Conservation (phyloP, 2,113 vertebrate genomes). For the Thomomys bottae region DNA sequence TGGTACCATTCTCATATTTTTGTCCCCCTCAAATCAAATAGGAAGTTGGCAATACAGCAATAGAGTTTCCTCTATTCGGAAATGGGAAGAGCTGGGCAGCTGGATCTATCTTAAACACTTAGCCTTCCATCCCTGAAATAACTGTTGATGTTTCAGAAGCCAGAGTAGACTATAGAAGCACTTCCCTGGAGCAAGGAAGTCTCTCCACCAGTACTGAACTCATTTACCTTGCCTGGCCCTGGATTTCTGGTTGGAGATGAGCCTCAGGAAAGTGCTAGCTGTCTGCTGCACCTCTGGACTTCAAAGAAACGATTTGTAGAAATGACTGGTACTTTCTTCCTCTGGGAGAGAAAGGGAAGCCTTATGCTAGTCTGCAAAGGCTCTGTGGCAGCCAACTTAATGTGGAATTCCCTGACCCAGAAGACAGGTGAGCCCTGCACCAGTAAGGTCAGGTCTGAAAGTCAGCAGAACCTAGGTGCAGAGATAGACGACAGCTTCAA, state of each 20-base stretch:
- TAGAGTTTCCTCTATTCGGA: not conserved
- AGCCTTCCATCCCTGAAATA: not conserved
- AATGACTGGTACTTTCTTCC: slow-evolving; percentile 38
- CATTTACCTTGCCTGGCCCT: not conserved
- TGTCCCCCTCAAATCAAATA: not conserved
- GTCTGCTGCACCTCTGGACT: not conserved
- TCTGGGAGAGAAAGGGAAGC: not conserved
- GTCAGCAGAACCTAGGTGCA: slow-evolving; percentile 46
- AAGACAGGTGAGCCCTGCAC: slow-evolving; percentile 33
- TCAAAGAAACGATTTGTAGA: slow-evolving; percentile 27
- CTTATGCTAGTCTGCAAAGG: not conserved
- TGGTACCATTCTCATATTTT: too few relatives aligned
- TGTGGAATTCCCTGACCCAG: not conserved
- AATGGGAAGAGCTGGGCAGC: not conserved
- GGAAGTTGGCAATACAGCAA: not conserved
- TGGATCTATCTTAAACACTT: not conserved
- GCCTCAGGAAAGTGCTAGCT: not conserved
- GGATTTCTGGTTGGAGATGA: not conserved
- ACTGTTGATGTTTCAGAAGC: not conserved
- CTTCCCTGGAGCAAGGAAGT: not conserved
- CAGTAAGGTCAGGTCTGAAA: slow-evolving; percentile 29
- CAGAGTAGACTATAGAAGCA: not conserved
- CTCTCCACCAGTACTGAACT: not conserved
- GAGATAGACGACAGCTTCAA: slow-evolving; percentile 15
- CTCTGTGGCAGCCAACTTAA: slow-evolving; percentile 44